Evolutionary conservation across 2,113 vertebrate species (phyloP).

Genomic region (Chamaea fasciata): DNA sequence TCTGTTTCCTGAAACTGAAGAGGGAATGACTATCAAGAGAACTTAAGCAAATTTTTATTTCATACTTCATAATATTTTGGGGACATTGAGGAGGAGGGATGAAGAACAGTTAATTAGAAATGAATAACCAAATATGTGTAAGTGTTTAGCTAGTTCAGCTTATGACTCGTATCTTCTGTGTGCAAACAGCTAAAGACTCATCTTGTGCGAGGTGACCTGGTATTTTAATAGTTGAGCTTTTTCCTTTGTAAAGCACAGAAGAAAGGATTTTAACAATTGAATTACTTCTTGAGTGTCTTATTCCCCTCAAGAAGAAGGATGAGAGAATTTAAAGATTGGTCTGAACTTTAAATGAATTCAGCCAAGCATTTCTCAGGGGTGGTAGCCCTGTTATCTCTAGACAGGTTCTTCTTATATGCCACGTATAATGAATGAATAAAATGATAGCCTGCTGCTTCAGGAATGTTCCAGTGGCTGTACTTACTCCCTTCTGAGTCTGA

Average conservation of each 20-base stretch:
- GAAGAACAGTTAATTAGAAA: neutral
- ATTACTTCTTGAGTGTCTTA: neutral
- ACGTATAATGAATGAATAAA: neutral
- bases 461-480: neutral
- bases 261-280: neutral
- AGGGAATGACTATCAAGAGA: neutral
- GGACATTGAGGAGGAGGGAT: neutral
- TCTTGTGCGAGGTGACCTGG: neutral
- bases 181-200: slow-evolving; percentile 21
- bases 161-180: neutral
- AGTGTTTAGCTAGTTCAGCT: neutral
- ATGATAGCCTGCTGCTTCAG: neutral
- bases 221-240: slow-evolving; percentile 1
- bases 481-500: neutral
- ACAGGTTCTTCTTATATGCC: neutral
- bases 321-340: neutral
- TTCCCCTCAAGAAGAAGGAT: neutral
- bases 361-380: neutral
- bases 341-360: neutral
- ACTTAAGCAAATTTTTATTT: neutral
- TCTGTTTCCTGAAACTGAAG: neutral
- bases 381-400: neutral
- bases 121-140: neutral
- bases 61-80: neutral
- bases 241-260: neutral